Evolutionary conservation across 2,797 vertebrate genomes (phyloP).

Genomic region (Pogonophryne albipinna): DNA sequence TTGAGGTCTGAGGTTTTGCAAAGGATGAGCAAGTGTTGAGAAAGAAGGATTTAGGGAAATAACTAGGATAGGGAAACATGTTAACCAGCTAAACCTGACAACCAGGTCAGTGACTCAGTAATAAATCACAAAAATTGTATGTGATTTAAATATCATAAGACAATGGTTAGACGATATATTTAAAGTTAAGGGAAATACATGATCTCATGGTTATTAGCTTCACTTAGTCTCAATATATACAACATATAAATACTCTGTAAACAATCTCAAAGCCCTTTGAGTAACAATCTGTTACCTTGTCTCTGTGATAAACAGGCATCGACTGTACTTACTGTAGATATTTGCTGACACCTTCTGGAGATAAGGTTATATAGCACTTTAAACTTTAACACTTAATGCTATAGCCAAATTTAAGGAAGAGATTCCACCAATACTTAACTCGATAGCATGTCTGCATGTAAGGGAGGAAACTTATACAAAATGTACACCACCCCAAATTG

Average conservation of each 20-base stretch:
- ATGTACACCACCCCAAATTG: no score
- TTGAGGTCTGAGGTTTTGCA: slow-evolving; percentile 21
- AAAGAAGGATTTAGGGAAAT: slow-evolving; percentile 8
- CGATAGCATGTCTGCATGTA: no score
- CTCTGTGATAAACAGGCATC: background rate
- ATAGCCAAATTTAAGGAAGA: no score
- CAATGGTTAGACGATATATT: background rate
- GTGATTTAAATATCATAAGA: background rate
- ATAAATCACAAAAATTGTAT: slow-evolving; percentile 6
- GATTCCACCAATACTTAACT: no score
- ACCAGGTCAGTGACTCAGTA: background rate
- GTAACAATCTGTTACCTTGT: slow-evolving; percentile 2
- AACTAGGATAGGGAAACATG: background rate
- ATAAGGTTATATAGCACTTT: slow-evolving; percentile 41
- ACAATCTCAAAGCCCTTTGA: background rate
- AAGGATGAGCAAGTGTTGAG: background rate
- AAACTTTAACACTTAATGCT: background rate
- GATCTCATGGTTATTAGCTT: background rate
- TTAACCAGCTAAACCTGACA: background rate
- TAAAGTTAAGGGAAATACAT: background rate
- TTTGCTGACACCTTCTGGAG: slow-evolving; percentile 80
- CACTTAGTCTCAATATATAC: background rate
- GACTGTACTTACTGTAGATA: slow-evolving; percentile 24
- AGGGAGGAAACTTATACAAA: no score
- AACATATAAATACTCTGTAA: background rate